Conservation (phyloP, 2,888 invertebrate genomes). For the Sinopyrophorus schimmeli region DNA sequence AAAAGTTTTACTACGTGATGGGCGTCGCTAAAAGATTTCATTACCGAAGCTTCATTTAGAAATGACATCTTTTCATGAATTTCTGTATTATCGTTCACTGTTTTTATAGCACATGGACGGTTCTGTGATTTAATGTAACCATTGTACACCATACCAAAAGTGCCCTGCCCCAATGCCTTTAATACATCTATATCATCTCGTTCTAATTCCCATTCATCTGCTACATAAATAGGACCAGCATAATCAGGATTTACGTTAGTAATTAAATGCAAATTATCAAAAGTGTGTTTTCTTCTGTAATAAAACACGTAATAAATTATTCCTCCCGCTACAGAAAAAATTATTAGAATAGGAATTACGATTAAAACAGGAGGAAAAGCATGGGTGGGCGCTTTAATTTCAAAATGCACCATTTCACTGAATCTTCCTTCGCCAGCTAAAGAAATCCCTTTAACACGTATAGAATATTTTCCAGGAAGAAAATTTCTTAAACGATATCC, state of each 20-base stretch:
- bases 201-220: slow-evolving; percentile 74
- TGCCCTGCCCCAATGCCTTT: slow-evolving; percentile 67
- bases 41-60: slow-evolving; percentile 71
- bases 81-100: slow-evolving; percentile 63
- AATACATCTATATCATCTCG: slow-evolving; percentile 61
- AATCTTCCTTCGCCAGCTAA: slow-evolving; percentile 60
- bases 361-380: slow-evolving; percentile 2
- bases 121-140: slow-evolving; percentile 58
- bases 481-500: slow-evolving; percentile 49
- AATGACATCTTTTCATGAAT: slow-evolving; percentile 64
- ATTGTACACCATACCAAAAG: slow-evolving; percentile 74
- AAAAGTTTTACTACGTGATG: slow-evolving; percentile 68
- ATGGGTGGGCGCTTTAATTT: slow-evolving; percentile 27
- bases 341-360: slow-evolving; percentile 27
- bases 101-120: slow-evolving; percentile 64
- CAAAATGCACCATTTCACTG: slow-evolving; percentile 41
- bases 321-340: slow-evolving; percentile 34
- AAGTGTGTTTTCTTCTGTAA: slow-evolving; percentile 46
- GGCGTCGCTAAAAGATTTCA: slow-evolving; percentile 69
- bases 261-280: slow-evolving; percentile 55
- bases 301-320: slow-evolving; percentile 40
- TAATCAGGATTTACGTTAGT: slow-evolving; percentile 70
- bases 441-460: slow-evolving; percentile 63
- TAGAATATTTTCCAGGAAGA: slow-evolving; percentile 62
- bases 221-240: slow-evolving; percentile 60